Base-by-base conservation (phyloP, 2,797 vertebrate genomes). In the Alcedo atthis region DNA sequence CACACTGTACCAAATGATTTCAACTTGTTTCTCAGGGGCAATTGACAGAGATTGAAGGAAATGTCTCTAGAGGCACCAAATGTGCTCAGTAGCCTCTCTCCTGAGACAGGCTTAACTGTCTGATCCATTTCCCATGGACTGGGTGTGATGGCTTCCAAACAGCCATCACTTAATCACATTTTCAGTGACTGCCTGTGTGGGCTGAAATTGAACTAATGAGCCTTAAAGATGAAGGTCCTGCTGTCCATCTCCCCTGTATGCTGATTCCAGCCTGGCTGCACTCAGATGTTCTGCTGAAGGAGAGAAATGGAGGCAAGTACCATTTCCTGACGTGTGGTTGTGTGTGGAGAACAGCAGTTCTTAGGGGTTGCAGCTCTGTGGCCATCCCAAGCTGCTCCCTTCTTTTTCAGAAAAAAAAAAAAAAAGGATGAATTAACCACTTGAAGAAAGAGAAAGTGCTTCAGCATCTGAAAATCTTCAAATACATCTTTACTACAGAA, bases 291-390 rank as follows among this genome's bases (percentile, higher is more conserved):
- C 48, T 62, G 25, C 30, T 16, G 15, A 24, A 53, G 21, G 37
- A 24, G 19, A 40, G 53, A 59, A 81, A 61, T 6, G 16, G 42
- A 4, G 32, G 80, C 5, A 35, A 82, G 55, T 8, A 21, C 2
- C 11, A 0, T 11, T 93, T 81, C 63, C n/a, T 40, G 19, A 5
- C 46, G n/a, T 48, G 54, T 46, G 54, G 8, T 53, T 55, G 3
- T 24, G 3, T 24, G 9, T 26, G 17, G 46, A 79, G 35, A 82
- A 48, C 1, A 20, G 5, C 13, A 6, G 69, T 91, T 51, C 40
- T n/a, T 9, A 28, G 43, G 18, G 37, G 9, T 18, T 69, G n/a
- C 3, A 6, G 3, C n/a, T 49, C 4, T 0, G 0, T 33, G 15
- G 12, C 40, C 5, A 21, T 68, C 15, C 43, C 9, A 18, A 66